Conservation (phyloP, 1,140 invertebrate genomes). For the Aphidius ervi region DNA sequence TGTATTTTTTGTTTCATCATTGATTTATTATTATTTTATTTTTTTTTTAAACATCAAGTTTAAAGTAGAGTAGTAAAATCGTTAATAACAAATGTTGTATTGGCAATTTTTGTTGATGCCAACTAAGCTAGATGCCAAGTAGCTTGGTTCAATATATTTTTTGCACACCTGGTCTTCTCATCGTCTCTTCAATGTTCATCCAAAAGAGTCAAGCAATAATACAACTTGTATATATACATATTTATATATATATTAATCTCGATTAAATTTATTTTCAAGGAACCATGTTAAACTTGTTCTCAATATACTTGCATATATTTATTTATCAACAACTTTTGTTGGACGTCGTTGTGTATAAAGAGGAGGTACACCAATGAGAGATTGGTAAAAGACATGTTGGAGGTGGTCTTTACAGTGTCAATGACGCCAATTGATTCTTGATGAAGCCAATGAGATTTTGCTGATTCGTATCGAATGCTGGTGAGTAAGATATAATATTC, state of each 20-base stretch:
- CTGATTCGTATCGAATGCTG: constrained; percentile 25
- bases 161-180: constrained; percentile 18
- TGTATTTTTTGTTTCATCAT: background rate
- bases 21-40: background rate
- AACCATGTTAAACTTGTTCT: too few relatives aligned
- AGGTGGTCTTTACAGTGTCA: constrained; percentile 20
- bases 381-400: constrained; percentile 14
- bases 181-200: background rate
- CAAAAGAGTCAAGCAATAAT: constrained; percentile 11
- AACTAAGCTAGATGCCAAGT: constrained; percentile 11
- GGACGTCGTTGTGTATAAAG: constrained; percentile 15
- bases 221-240: background rate
- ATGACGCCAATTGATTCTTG: constrained; percentile 23
- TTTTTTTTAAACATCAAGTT: background rate
- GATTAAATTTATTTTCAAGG: constrained; percentile 12
- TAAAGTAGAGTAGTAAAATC: constrained; percentile 3
- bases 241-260: background rate
- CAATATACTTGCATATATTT: too few relatives aligned
- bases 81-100: constrained; percentile 12
- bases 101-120: constrained; percentile 5
- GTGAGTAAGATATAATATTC: constrained; percentile 15
- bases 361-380: constrained; percentile 21
- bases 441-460: constrained; percentile 27
- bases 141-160: constrained; percentile 13
- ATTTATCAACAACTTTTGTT: too few relatives aligned